Percentiles rank a stretch among this genome's conserved stretches.
These are phyloP conservation scores for Stegodyphus mimosarum DNA, from an alignment of 1,140 invertebrate genomes.

Conservation along the genomic window DNA sequence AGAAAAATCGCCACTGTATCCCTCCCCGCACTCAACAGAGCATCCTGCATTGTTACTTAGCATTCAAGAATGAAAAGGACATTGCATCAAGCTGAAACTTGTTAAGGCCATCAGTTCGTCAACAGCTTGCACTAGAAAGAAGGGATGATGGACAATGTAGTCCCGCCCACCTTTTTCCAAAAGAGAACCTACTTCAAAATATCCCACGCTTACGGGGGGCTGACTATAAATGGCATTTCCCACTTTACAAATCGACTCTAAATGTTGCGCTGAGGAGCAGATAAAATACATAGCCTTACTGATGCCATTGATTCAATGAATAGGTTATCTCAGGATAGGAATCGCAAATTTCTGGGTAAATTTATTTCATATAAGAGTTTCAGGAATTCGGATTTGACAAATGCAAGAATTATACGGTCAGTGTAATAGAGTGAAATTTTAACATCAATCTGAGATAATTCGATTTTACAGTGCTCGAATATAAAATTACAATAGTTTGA, in stretches of 20 bases:
- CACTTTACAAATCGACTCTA: background rate
- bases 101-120: constrained; percentile 9
- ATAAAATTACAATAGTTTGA: no score
- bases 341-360: no score
- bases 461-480: no score
- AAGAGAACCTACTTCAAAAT: background rate
- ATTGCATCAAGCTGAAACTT: constrained; percentile 4
- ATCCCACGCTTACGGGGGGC: background rate
- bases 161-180: constrained; percentile 17
- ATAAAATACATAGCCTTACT: no score
- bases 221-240: background rate
- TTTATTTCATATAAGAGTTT: no score
- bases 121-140: constrained; percentile 1
- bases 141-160: constrained; percentile 7
- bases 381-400: no score
- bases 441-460: no score
- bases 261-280: no score
- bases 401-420: no score
- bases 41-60: background rate
- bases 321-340: no score
- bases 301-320: no score
- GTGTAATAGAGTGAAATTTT: no score
- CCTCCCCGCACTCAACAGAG: background rate
- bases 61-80: constrained; percentile 2
- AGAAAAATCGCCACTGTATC: background rate